Evolutionary conservation across 2,888 invertebrate species (phyloP), one percentile per base, ranked within the genome.

Genomic region (Melipona beecheii): DNA sequence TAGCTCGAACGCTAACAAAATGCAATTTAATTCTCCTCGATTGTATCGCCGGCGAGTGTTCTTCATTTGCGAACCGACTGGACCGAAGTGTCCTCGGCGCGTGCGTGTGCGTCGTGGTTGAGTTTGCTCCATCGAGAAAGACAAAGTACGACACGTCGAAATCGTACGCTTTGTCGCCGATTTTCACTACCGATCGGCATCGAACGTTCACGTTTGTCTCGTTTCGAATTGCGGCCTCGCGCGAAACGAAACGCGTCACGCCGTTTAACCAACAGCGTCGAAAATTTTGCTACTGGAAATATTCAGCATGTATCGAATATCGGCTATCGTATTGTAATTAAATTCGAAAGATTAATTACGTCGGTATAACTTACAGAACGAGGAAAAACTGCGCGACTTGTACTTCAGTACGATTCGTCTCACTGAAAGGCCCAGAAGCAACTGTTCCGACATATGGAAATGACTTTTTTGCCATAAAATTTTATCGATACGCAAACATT

Each of bases 1-100:
- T 27, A 56, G 15, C 65, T 52, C 54, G 43, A 2, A 9, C 43
- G 70, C n/a, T 17, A 31, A 62, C 66, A 54, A 68, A 60, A 43
- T 68, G 80, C 79, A 74, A 74, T 79, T 81, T 81, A 76, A 83
- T 81, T 76, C 54, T 24, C 56, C 62, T 50, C 68, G 54, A 68
- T 65, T 54, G 27, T 36, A 75, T 75, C 75, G 75, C 36, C 21
- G 31, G 60, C 13, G 4, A 50, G 64, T 50, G 24, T 60, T 52
- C 52, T 54, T 71, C 60, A 60, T 80, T 70, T 62, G 21, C 64
- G 43, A 56, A 54, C 27, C 54, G 21, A 27, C 1, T 54, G 31
- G 69, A 64, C 52, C 36, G 43, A 62, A 72, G 71, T 60, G 36
- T n/a, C 43, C 56, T 21, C 60, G 66, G 68, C 17, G 21, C 75